phyloP scores from a whole-genome alignment of 2,888 invertebrate species.

The Tiphia femorata region DNA sequence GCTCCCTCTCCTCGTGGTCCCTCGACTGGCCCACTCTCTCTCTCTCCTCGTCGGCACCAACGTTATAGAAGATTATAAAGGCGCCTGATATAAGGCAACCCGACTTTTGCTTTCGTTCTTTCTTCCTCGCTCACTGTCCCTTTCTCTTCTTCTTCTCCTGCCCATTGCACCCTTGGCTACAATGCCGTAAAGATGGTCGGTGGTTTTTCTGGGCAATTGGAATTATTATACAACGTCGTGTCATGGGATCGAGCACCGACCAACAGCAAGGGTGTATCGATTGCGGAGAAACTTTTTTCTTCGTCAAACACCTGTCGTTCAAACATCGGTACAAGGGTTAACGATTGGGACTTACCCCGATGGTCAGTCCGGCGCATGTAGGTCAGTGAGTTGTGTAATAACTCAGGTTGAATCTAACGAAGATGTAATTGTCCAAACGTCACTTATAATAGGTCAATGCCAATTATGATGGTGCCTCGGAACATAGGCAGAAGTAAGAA shows the following conservation, averaged over 20 bases:
- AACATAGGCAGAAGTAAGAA: constrained; percentile 32
- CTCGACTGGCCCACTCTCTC: neutral
- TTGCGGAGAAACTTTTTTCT: constrained; percentile 14
- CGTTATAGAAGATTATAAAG: constrained; percentile 56
- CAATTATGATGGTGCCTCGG: too few relatives aligned
- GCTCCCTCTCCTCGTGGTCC: constrained; percentile 23
- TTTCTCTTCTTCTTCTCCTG: constrained; percentile 20
- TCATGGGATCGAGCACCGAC: constrained; percentile 19
- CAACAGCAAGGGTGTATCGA: too few relatives aligned
- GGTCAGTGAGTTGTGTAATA: too few relatives aligned
- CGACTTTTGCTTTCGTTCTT: constrained; percentile 4
- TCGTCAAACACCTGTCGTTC: constrained; percentile 1
- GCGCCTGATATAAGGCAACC: constrained; percentile 49
- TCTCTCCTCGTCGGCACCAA: constrained; percentile 11
- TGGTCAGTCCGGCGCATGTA: neutral
- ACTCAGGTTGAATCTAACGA: too few relatives aligned
- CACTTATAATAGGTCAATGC: too few relatives aligned
- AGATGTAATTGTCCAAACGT: too few relatives aligned
- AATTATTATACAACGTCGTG: constrained; percentile 32
- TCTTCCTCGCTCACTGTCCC: constrained; percentile 10
- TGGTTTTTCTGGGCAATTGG: constrained; percentile 42
- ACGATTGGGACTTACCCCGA: neutral
- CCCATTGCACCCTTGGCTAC: constrained; percentile 15
- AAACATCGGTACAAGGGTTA: neutral
- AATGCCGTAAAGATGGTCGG: constrained; percentile 25